Base-by-base conservation (phyloP, 2,888 invertebrate species). In the Tanytarsus gracilentus region DNA sequence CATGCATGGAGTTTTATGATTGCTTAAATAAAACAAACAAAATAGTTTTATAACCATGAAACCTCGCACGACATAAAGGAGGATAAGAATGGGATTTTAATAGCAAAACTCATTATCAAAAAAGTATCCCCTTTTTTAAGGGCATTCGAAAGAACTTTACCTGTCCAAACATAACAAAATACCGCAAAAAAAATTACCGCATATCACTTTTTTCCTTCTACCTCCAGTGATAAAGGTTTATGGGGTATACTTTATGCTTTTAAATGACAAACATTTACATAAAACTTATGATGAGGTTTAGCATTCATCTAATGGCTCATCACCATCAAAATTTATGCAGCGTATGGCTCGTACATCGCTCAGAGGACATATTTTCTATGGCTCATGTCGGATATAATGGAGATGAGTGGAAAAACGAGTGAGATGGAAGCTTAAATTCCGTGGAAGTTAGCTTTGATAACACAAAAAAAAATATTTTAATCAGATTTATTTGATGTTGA, bases 191-290 rank as follows among this genome's bases (percentile, higher is more conserved):
- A 29, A 29, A 29, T 5, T 29, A 29, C 5, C 5, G 9, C 7
- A 29, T 39, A 5, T 14, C 39, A 49, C 14, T 14, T 27, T 26
- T 49, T 16, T n/a, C 21, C 21, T 49, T 49, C 27, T 16, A 44
- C 21, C 27, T 27, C 27, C 16, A 26, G 27, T 53, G 25, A 53
- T 53, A 33, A 33, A 53, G 49, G 49, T 49, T 49, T 49, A 49
- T 27, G 49, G 49, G 25, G 27, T 44, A n/a, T 49, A 44, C 33
- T 11, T 23, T 23, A 44, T 33, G 33, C 29, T 36, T 25, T 33
- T 36, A 36, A 53, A 53, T 36, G 53, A 55, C 39, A 33, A 55
- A 55, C 16, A 55, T 55, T 55, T 39, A 55, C 55, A 55, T 55
- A 40, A 55, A 33, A 40, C 55, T 55, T 40, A 55, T 39, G n/a